Conservation (phyloP, 2,888 invertebrate species). For the Caenorhabditis wallacei region DNA sequence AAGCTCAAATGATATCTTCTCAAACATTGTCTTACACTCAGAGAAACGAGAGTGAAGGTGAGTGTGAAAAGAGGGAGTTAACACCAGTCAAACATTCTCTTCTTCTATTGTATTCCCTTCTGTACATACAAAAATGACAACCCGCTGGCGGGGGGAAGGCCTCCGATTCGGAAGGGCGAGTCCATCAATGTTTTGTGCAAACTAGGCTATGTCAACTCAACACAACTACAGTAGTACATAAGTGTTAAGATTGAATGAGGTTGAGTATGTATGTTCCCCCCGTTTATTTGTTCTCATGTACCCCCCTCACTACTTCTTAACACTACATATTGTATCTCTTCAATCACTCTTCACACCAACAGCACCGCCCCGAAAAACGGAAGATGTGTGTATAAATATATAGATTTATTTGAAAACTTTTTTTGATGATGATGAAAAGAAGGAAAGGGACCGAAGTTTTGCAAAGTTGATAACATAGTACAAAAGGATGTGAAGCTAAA, state of each 20-base stretch:
- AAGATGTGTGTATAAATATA: not conserved
- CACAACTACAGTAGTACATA: slow-evolving; percentile 15
- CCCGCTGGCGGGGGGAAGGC: not conserved
- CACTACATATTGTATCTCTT: slow-evolving; percentile 55
- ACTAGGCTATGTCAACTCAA: slow-evolving; percentile 60
- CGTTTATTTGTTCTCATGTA: slow-evolving; percentile 22
- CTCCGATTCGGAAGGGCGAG: not conserved
- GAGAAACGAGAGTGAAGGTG: not conserved
- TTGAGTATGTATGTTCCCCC: slow-evolving; percentile 34
- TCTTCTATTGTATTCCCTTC: slow-evolving; percentile 43
- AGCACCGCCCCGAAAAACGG: too few species aligned
- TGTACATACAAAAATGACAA: slow-evolving; percentile 47
- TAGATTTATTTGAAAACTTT: too few species aligned
- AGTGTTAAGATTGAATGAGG: slow-evolving; percentile 64
- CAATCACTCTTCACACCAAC: slow-evolving; percentile 35
- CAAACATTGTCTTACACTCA: too few species aligned
- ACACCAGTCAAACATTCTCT: slow-evolving; percentile 25
- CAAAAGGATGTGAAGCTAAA: too few species aligned
- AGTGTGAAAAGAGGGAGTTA: slow-evolving; percentile 18
- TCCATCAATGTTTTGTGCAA: slow-evolving; percentile 63
- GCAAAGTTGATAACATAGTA: too few species aligned
- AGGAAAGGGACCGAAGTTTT: too few species aligned
- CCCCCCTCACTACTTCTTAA: slow-evolving; percentile 38
- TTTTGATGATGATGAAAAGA: too few species aligned
- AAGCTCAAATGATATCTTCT: too few species aligned